Evolutionary conservation across 1,140 invertebrate genomes (phyloP), one percentile per base, ranked within the genome.

Genomic region (Zaprionus ghesquierei): DNA sequence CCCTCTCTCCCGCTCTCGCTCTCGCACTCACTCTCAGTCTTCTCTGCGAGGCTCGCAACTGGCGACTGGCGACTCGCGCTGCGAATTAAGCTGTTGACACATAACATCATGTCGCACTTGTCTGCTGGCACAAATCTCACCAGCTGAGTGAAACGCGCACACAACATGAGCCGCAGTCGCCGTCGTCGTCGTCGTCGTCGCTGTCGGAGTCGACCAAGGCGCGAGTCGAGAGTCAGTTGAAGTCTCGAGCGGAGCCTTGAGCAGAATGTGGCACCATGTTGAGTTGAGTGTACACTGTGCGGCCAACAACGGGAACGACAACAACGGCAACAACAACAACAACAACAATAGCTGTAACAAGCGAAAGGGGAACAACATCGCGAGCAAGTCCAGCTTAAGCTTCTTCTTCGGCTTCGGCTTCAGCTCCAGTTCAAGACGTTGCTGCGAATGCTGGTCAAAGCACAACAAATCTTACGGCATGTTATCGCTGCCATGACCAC

Each of bases 31-130:
- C 35, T 38, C n/a, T 38, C 18, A 10, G 27, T 50, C 25, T 58
- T 41, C 23, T 33, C 29, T 22, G 44, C 38, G 31, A 46, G 38
- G 50, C 33, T 33, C 15, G 66, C 66, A 38, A 25, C 50, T 59
- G 9, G 58, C 61, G 51, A 27, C 50, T 29, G 2, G 51, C 50
- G 51, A 58, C 61, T 74, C 76, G 86, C 76, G 70, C 82, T 84
- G 79, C 79, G 84, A 87, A 87, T 87, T 87, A 87, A 87, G 84
- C 84, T 87, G 84, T 87, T 87, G 84, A 87, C 84, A 87, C 84
- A 87, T 89, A 87, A 87, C 84, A 87, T 87, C 84, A 87, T 87
- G 84, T 87, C 84, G 84, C 84, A 87, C 84, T 87, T 87, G 82
- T 87, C 84, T 89, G 22, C 62, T 87, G 84, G 84, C 84, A 87